A percentile compares a stretch with the other conserved stretches of the same genome.
Conservation (phyloP, 2,113 vertebrate species). For the Corythornis vintsioides region DNA sequence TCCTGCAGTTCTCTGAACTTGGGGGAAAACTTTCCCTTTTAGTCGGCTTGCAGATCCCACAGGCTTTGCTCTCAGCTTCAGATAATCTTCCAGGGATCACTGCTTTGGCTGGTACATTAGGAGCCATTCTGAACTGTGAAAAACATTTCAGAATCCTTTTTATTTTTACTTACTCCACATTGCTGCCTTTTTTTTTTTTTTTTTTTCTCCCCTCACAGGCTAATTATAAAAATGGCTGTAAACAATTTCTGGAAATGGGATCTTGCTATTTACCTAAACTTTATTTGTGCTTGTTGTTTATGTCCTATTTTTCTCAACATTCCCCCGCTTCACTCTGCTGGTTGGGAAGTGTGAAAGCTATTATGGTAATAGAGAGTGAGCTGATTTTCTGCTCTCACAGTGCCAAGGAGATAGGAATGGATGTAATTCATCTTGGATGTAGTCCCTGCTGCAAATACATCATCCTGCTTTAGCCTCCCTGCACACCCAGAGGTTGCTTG, state of each 20-base stretch:
- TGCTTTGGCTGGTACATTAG: conserved; percentile 5
- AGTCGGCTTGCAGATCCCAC: background rate
- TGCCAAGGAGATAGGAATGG: conserved; percentile 23
- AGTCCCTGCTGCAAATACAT: conserved; percentile 4
- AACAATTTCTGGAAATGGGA: background rate
- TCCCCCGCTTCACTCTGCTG: background rate
- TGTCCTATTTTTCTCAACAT: background rate
- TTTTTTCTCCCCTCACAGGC: background rate
- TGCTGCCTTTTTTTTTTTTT: background rate
- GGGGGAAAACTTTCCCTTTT: background rate
- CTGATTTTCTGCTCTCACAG: conserved; percentile 11
- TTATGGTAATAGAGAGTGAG: conserved; percentile 28
- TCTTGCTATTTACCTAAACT: conserved; percentile 6
- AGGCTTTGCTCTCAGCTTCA: background rate
- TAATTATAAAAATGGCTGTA: conserved; percentile 23
- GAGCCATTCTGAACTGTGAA: background rate
- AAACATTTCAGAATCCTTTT: background rate
- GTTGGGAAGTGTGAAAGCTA: conserved; percentile 53
- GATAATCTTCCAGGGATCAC: background rate
- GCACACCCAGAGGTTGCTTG: background rate
- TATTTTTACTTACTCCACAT: background rate
- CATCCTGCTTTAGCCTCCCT: background rate
- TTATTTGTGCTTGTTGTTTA: background rate
- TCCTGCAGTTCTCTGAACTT: background rate
- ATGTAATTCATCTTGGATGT: conserved; percentile 32